phyloP scores from a whole-genome alignment of 2,113 vertebrate species.

The Myotis yumanensis region DNA sequence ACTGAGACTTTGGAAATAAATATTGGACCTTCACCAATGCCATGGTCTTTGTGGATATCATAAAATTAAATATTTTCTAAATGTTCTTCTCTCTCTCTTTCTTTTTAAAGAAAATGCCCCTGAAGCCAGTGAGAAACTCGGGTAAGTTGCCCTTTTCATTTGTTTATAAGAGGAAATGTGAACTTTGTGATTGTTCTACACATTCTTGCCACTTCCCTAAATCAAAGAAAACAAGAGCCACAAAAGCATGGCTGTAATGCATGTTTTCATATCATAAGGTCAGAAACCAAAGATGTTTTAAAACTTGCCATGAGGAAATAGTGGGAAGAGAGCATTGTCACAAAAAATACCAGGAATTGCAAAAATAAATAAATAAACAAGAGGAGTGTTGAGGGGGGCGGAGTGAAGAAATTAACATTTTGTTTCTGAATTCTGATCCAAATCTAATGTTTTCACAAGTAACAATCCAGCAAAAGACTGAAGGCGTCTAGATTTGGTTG shows the following conservation, averaged over 20 bases:
- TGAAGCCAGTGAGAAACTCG: conserved; percentile 53
- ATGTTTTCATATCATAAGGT: conserved; percentile 68
- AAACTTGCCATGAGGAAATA: conserved; percentile 37
- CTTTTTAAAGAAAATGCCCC: conserved; percentile 38
- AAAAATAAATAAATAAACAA: not conserved
- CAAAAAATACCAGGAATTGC: conserved; percentile 40
- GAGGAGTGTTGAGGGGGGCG: not conserved
- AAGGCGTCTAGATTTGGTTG: not conserved
- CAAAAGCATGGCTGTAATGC: not conserved
- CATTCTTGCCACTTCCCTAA: conserved; percentile 72
- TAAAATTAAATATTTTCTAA: conserved; percentile 31
- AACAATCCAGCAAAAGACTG: not conserved
- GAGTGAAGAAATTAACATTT: not conserved
- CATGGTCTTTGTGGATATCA: not conserved
- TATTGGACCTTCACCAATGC: not conserved
- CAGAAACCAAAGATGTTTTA: conserved; percentile 43
- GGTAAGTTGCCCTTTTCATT: conserved; percentile 62
- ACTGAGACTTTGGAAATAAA: conserved; percentile 25
- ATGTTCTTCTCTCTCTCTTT: not conserved
- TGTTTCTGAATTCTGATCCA: conserved; percentile 27
- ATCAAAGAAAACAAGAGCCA: conserved; percentile 59
- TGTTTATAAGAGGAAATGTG: conserved; percentile 77
- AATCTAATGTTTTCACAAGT: conserved; percentile 18
- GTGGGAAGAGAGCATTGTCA: conserved; percentile 44
- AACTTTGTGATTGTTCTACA: conserved; percentile 68